Evolutionary conservation across 1,140 invertebrate species (phyloP), one percentile per base, ranked within the genome.

Genomic region (Eciton burchellii): DNA sequence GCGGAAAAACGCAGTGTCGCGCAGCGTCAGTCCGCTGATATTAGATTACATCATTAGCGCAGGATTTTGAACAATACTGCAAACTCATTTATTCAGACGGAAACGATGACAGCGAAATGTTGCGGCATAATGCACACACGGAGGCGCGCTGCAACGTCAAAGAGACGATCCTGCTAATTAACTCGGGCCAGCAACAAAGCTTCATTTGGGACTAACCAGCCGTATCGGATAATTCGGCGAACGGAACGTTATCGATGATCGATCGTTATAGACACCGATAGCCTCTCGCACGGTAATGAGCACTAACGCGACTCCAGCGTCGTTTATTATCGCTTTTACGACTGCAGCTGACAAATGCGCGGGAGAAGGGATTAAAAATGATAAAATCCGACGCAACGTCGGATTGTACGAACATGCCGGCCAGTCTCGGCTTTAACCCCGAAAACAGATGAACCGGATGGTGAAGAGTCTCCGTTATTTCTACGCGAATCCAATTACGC

Each of bases 181-280:
- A 59, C 57, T 14, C 57, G 9, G 57, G 35, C 2, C 24, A 35
- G 57, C 11, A 24, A 59, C 57, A 59, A 59, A 59, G 57, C 26
- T 24, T 59, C 57, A 59, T 59, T 59, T 14, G 57, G 57, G 57
- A 59, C 26, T 59, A 59, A 59, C 26, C 57, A 59, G 29, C 57
- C 26, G 26, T 29, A 59, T 59, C 12, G 57, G 26, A 59, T 35
- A 35, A 59, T 59, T 29, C 24, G 12, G 26, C 26, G 12, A 26
- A 59, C 14, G 12, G 57, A 59, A 14, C 57, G 24, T 59, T 59
- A 35, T 29, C 24, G 26, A 29, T 16, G 24, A 52, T 52, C 49
- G 14, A 52, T 52, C 35, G 35, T 35, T 35, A 35, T 59, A 9
- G 14, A 16, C 57, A 57, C n/a, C n/a, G 3, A 49, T 57, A 19